Evolutionary conservation across 2,888 invertebrate species (phyloP).

Genomic region (Melanophora roralis): DNA sequence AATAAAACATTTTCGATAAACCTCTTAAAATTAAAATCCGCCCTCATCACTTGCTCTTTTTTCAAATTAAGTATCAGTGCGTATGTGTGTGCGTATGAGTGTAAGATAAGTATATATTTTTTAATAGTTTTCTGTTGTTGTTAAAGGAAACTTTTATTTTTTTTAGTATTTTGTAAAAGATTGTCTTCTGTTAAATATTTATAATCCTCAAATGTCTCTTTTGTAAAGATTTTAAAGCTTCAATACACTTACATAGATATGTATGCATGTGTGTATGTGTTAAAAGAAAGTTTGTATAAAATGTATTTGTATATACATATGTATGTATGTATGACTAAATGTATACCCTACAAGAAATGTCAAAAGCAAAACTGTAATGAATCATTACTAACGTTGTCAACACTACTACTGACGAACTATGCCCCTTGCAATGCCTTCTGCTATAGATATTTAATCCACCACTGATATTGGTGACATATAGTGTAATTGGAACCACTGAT

Average conservation of each 20-base stretch:
- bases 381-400: no score
- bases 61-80: not conserved
- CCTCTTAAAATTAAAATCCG: conserved; percentile 60
- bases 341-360: no score
- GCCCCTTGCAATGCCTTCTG: no score
- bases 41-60: conserved; percentile 27
- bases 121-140: conserved; percentile 49
- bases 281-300: no score
- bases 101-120: conserved; percentile 30
- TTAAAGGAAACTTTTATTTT: conserved; percentile 27
- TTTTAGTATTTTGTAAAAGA: not conserved
- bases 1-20: conserved; percentile 55
- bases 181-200: conserved; percentile 46
- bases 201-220: conserved; percentile 56
- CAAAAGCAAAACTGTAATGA: no score
- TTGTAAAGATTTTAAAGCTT: conserved; percentile 51
- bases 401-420: no score
- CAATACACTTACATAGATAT: not conserved
- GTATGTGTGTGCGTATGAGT: not conserved
- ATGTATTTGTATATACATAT: no score
- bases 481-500: no score
- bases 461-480: no score
- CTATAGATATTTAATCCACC: no score
- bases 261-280: not conserved
- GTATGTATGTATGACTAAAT: no score